Conservation (phyloP, 2,113 vertebrate species). For the Pollimyrus isidori region DNA sequence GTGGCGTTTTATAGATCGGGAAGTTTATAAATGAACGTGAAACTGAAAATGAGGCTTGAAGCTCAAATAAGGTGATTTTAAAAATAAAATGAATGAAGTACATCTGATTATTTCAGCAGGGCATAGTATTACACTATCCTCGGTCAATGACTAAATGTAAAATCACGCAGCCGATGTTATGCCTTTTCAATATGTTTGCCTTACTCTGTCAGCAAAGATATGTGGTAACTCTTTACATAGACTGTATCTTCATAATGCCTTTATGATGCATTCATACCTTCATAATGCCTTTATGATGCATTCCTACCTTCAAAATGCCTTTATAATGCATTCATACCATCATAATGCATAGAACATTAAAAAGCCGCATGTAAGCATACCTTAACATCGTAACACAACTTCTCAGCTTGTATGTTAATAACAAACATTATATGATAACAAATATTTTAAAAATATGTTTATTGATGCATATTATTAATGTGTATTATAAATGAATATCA, state of each 20-base stretch:
- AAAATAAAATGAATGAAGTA: background rate
- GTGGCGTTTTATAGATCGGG: background rate
- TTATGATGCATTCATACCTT: background rate
- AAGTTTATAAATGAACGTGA: background rate
- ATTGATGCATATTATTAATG: background rate
- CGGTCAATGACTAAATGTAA: background rate
- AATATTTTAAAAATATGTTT: background rate
- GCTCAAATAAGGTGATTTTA: background rate
- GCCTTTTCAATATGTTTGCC: background rate
- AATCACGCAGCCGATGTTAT: background rate
- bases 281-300: background rate
- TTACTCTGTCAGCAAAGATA: background rate
- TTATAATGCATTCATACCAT: background rate
- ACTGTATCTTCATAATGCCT: background rate
- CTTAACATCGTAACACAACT: background rate
- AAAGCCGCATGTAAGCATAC: background rate
- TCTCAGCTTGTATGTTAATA: background rate
- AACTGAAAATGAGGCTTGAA: background rate
- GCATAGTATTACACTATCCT: background rate
- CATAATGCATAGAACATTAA: background rate
- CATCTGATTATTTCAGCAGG: background rate
- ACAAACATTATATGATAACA: background rate
- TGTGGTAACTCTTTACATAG: background rate
- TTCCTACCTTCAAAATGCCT: no score
- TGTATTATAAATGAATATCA: background rate